Percentiles rank a stretch among this genome's conserved stretches.
phyloP scores from a whole-genome alignment of 1,140 invertebrate species.

The Epicauta chinensis region DNA sequence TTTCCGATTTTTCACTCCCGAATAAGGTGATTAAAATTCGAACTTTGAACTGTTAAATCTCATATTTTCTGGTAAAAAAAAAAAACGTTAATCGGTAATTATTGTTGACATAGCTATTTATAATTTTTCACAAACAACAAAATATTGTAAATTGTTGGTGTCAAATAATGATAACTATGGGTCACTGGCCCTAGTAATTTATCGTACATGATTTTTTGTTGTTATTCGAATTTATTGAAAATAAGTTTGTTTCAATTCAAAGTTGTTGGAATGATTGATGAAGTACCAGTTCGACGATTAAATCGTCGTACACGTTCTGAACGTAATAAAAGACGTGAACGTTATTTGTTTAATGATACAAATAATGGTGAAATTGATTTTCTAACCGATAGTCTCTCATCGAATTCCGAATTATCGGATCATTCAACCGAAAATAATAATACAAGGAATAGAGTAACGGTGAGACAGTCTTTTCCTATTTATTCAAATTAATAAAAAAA shows the following conservation, averaged over 20 bases:
- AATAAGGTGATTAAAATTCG: not conserved
- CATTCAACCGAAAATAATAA: slow-evolving; percentile 18
- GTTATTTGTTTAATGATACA: slow-evolving; percentile 30
- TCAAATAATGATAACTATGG: slow-evolving; percentile 12
- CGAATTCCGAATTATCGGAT: slow-evolving; percentile 8
- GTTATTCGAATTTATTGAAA: slow-evolving; percentile 2
- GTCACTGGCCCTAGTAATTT: slow-evolving; percentile 9
- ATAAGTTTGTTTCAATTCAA: slow-evolving; percentile 2
- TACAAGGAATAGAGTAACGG: slow-evolving; percentile 1
- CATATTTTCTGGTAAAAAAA: slow-evolving; percentile 6
- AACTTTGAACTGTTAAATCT: not conserved
- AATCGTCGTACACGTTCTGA: slow-evolving; percentile 34
- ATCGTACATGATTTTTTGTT: slow-evolving; percentile 5
- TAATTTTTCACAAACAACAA: too few relatives aligned
- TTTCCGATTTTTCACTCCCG: too few relatives aligned
- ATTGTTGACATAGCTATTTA: too few relatives aligned
- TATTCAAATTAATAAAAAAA: too few relatives aligned
- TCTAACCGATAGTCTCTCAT: slow-evolving; percentile 13
- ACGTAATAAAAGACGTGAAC: slow-evolving; percentile 34
- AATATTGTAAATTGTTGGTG: not conserved
- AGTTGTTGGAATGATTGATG: slow-evolving; percentile 19
- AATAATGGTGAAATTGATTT: slow-evolving; percentile 13
- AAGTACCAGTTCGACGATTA: slow-evolving; percentile 18
- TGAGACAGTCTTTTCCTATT: too few relatives aligned
- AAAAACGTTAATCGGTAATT: not conserved